Conservation (phyloP, 1,140 invertebrate species). For the Anagrus nilaparvatae region DNA sequence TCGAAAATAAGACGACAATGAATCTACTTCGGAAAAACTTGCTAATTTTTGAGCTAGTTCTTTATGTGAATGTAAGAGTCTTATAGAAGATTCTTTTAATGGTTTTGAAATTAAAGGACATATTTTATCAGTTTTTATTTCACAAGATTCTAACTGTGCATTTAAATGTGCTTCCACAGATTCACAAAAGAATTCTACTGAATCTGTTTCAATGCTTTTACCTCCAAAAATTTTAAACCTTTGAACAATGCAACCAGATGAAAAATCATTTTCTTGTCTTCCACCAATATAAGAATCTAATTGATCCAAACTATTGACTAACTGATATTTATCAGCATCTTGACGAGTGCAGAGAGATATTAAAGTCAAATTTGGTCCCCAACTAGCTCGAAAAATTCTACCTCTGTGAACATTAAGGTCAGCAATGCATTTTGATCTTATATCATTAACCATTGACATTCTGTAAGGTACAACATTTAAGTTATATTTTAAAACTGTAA, state of each 20-base stretch:
- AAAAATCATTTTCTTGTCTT: constrained; percentile 23
- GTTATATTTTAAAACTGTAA: constrained; percentile 36
- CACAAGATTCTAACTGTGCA: constrained; percentile 39
- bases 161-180: constrained; percentile 44
- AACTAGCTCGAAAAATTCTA: constrained; percentile 62
- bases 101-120: constrained; percentile 38
- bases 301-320: constrained; percentile 27
- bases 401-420: constrained; percentile 63
- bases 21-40: constrained; percentile 22
- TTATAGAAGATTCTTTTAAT: constrained; percentile 25
- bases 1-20: constrained; percentile 35
- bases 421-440: constrained; percentile 46
- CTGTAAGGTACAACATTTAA: constrained; percentile 37
- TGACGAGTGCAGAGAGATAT: constrained; percentile 39
- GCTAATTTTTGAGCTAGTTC: constrained; percentile 36
- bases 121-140: constrained; percentile 37
- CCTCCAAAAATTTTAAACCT: constrained; percentile 35
- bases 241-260: constrained; percentile 36
- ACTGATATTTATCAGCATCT: constrained; percentile 27
- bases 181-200: constrained; percentile 24
- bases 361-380: constrained; percentile 57
- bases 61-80: constrained; percentile 42
- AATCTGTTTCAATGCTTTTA: constrained; percentile 20
- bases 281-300: constrained; percentile 30
- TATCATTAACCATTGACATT: constrained; percentile 37